Evolutionary conservation across 2,797 vertebrate species (phyloP).

Genomic region (Danio kyathit): DNA sequence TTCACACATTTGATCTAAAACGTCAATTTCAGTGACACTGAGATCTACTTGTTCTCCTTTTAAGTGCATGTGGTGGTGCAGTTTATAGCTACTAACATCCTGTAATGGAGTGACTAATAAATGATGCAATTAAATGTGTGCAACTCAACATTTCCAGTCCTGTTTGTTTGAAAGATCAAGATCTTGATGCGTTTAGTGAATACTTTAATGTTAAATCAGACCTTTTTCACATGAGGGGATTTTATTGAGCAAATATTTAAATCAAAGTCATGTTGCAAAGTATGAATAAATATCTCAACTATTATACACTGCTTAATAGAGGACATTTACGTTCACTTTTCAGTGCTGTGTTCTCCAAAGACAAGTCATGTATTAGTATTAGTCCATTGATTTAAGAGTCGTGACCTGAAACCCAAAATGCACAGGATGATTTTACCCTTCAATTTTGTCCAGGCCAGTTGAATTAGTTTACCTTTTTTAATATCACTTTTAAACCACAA

Average conservation of each 20-base stretch:
- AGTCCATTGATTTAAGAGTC: background rate
- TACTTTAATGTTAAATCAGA: background rate
- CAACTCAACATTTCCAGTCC: background rate
- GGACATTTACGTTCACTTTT: background rate
- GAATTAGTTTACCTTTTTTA: too few species aligned
- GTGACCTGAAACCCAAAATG: too few species aligned
- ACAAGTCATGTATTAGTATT: background rate
- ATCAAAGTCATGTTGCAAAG: background rate
- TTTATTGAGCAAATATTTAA: background rate
- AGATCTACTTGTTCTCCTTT: background rate
- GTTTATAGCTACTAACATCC: background rate
- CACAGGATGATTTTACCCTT: too few species aligned
- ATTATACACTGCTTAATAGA: background rate
- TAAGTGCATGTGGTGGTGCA: background rate
- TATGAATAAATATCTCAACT: background rate
- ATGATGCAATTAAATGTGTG: background rate
- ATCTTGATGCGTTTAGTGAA: background rate
- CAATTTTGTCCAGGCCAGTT: too few species aligned
- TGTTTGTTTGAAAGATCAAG: background rate
- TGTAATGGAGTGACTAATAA: background rate
- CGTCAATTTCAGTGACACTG: background rate
- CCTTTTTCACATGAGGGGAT: background rate
- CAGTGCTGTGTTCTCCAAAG: conserved; percentile 6
- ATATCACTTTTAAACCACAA: too few species aligned
- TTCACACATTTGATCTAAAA: background rate